These are phyloP conservation scores for Beris morrisii DNA, from an alignment of 2,888 invertebrate genomes.

Conservation along the genomic window DNA sequence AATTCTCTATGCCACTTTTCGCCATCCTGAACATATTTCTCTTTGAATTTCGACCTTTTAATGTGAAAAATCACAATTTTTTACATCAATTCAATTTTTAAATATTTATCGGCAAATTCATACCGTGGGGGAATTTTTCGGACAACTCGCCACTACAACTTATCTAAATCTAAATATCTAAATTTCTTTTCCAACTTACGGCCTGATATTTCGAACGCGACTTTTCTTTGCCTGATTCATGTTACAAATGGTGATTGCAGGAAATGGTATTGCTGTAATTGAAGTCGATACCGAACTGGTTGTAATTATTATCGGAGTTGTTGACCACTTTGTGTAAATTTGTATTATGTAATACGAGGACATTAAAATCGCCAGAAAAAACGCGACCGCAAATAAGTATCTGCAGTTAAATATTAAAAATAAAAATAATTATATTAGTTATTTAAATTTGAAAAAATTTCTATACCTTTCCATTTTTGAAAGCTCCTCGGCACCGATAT, in stretches of 20 bases:
- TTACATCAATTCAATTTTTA: too few relatives aligned
- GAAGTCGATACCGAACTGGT: constrained; percentile 73
- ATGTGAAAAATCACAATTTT: too few relatives aligned
- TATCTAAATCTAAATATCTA: too few relatives aligned
- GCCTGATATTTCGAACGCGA: constrained; percentile 64
- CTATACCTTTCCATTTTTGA: constrained; percentile 51
- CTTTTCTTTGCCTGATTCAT: constrained; percentile 76
- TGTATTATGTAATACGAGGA: constrained; percentile 74
- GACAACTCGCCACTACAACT: too few relatives aligned
- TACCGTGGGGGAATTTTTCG: too few relatives aligned
- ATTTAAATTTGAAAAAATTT: too few relatives aligned
- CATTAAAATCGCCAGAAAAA: constrained; percentile 61
- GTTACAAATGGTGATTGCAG: constrained; percentile 82
- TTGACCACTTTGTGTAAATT: constrained; percentile 72
- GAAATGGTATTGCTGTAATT: constrained; percentile 74
- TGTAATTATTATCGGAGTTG: constrained; percentile 75
- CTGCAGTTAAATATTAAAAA: constrained; percentile 3
- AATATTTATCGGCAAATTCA: too few relatives aligned
- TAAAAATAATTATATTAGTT: background rate
- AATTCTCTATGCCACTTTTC: too few relatives aligned
- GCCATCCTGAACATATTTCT: too few relatives aligned
- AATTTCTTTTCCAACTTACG: constrained; percentile 39
- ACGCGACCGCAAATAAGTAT: constrained; percentile 17
- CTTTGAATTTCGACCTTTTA: too few relatives aligned
- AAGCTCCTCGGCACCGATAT: constrained; percentile 63